Evolutionary conservation across 2,888 invertebrate genomes (phyloP), one percentile per base, ranked within the genome.

Genomic region (Trichogramma dendrolimi): DNA sequence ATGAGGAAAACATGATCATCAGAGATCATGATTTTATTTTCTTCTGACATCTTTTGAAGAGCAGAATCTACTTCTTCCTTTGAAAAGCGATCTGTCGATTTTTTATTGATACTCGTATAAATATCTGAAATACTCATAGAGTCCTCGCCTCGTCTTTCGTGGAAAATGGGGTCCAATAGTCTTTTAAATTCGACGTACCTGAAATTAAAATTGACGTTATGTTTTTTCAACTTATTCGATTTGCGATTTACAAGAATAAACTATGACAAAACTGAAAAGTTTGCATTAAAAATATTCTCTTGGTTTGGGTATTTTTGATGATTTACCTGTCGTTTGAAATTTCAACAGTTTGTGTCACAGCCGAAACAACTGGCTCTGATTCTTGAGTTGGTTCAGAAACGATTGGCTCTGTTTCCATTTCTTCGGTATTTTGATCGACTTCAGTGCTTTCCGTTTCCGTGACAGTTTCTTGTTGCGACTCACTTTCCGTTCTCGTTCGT

Each of bases 11-110:
- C 85, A 67, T 91, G 88, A 67, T 87, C 89, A 74, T 94, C 93
- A 0, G 92, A 87, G 71, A 92, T 82, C 96, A 97, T 96, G 63
- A 96, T 86, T 77, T 94, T 92, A 81, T 96, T 96, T 68, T 91
- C 93, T 46, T 89, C 88, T 4, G 90, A 89, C 95, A 97, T 94
- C 64, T 83, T 83, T 8, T 86, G 82, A 8, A 97, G 81, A 3
- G 95, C 96, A 0, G 90, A 88, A 50, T 83, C 80, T 5, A 96
- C 82, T 82, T 97, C 96, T 0, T 79, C 84, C 2, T 82, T 74
- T 0, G 83, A 81, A 76, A 90, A 93, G 57, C 84, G 82, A 62
- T 83, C 81, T 0, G 80, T 73, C 70, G 84, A 84, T 67, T 87
- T 83, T 48, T 84, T 81, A 75, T 88, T 88, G 41, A 94, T 80